Conservation (phyloP, 2,888 invertebrate species). For the Ichneumoninae sp. region DNA sequence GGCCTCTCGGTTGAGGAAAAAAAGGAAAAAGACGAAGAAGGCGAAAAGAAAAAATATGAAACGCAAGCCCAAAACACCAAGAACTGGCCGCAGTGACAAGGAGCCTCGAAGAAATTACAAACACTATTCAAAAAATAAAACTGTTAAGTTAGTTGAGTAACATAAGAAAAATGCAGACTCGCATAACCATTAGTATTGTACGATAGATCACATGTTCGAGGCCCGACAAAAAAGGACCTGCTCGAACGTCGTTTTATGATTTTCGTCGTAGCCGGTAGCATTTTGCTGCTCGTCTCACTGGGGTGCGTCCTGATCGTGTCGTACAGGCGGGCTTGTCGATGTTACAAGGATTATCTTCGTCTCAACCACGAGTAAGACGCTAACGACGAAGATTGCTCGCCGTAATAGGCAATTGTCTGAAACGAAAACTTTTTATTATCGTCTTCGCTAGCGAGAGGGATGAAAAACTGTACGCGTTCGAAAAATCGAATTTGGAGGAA, state of each 20-base stretch:
- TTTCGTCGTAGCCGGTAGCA: slow-evolving; percentile 26
- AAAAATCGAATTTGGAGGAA: neutral
- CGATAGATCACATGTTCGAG: slow-evolving; percentile 32
- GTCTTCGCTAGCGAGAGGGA: neutral
- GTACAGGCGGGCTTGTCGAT: slow-evolving; percentile 56
- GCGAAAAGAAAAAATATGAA: slow-evolving; percentile 9
- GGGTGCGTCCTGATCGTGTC: slow-evolving; percentile 47
- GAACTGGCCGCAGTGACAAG: slow-evolving; percentile 2
- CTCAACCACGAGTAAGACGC: slow-evolving; percentile 46
- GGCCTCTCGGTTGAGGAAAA: slow-evolving; percentile 46
- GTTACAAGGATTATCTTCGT: slow-evolving; percentile 48
- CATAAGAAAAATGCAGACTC: neutral
- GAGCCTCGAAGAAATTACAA: neutral
- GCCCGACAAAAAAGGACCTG: slow-evolving; percentile 20
- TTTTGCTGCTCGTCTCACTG: slow-evolving; percentile 53
- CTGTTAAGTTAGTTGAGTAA: slow-evolving; percentile 54
- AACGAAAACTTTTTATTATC: neutral
- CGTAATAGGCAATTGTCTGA: neutral
- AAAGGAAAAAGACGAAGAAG: slow-evolving; percentile 18
- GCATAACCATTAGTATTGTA: slow-evolving; percentile 29
- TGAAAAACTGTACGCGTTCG: neutral
- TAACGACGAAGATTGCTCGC: neutral
- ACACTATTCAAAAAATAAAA: slow-evolving; percentile 20
- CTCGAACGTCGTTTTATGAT: slow-evolving; percentile 45
- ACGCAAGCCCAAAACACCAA: slow-evolving; percentile 11